Conservation (phyloP, 2,888 invertebrate genomes). For the Hirtodrosophila confusa region DNA sequence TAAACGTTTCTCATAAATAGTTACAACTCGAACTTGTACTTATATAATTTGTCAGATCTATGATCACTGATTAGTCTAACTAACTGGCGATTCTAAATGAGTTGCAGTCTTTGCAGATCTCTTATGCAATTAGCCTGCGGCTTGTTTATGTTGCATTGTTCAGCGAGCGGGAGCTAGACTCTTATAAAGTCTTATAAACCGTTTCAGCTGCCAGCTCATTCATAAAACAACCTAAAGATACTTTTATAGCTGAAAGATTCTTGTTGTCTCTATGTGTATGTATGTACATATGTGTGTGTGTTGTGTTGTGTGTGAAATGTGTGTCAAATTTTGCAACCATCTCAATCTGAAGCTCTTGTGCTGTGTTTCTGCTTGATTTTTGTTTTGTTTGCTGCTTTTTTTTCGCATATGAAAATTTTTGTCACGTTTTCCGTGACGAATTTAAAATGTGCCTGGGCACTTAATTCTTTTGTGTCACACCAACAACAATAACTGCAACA, state of each 20-base stretch:
- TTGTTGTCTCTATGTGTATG: slow-evolving; percentile 18
- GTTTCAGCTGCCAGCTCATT: slow-evolving; percentile 54
- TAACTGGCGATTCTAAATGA: slow-evolving; percentile 64
- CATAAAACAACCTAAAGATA: slow-evolving; percentile 53
- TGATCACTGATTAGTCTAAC: slow-evolving; percentile 56
- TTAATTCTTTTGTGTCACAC: slow-evolving; percentile 71
- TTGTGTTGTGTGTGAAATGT: slow-evolving; percentile 68
- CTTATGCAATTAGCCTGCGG: slow-evolving; percentile 69
- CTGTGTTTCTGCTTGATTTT: slow-evolving; percentile 30
- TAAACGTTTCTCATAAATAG: slow-evolving; percentile 42
- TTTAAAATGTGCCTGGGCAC: slow-evolving; percentile 78
- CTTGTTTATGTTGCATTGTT: slow-evolving; percentile 73
- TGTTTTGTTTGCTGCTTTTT: slow-evolving; percentile 18
- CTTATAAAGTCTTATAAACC: slow-evolving; percentile 34
- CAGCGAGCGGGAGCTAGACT: slow-evolving; percentile 16
- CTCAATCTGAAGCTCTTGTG: slow-evolving; percentile 48
- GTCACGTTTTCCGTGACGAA: slow-evolving; percentile 79
- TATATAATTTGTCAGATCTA: slow-evolving; percentile 77
- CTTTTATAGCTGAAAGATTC: slow-evolving; percentile 51
- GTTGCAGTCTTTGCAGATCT: slow-evolving; percentile 22
- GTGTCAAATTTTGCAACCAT: slow-evolving; percentile 76
- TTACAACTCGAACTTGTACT: slow-evolving; percentile 15
- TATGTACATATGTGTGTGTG: slow-evolving; percentile 3
- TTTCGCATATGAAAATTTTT: slow-evolving; percentile 74
- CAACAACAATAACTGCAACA: slow-evolving; percentile 35